phyloP scores from a whole-genome alignment of 64 coral and sea anemone genomes.

The Montipora foliosa region DNA sequence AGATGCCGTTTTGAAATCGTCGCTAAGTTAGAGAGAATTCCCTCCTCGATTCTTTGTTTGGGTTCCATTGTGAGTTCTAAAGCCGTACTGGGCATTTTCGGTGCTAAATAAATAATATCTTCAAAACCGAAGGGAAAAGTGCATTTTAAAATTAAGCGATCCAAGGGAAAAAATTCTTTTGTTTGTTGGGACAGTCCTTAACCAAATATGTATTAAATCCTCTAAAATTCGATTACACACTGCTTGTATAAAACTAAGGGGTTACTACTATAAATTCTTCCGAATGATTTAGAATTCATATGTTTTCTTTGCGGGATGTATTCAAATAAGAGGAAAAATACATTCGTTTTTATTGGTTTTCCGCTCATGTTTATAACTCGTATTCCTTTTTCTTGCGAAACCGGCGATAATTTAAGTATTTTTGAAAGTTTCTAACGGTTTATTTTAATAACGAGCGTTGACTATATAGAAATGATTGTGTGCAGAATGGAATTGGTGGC shows the following conservation, averaged over 20 bases:
- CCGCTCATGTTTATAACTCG: not conserved
- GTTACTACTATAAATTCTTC: not conserved
- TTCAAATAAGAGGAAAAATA: not conserved
- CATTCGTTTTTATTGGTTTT: not conserved
- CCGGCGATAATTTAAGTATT: not conserved
- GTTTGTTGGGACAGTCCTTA: not conserved
- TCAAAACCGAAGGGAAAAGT: constrained; percentile 5
- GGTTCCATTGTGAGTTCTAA: constrained; percentile 5
- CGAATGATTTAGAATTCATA: not conserved
- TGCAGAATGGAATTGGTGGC: not conserved
- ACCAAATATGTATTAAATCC: not conserved
- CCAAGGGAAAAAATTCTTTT: not conserved
- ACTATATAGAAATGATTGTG: not conserved
- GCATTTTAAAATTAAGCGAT: constrained; percentile 18
- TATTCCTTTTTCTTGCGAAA: not conserved
- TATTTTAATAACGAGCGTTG: not conserved
- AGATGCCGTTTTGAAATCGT: not conserved
- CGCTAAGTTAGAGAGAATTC: not conserved
- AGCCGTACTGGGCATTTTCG: not conserved
- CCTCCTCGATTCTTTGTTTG: not conserved
- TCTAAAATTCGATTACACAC: not conserved
- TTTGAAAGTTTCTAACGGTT: not conserved
- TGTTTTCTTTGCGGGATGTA: not conserved
- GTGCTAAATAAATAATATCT: constrained; percentile 83
- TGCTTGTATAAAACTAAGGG: not conserved